phyloP scores from a whole-genome alignment of 2,113 vertebrate genomes.

The Oreochromis tanganicae region DNA sequence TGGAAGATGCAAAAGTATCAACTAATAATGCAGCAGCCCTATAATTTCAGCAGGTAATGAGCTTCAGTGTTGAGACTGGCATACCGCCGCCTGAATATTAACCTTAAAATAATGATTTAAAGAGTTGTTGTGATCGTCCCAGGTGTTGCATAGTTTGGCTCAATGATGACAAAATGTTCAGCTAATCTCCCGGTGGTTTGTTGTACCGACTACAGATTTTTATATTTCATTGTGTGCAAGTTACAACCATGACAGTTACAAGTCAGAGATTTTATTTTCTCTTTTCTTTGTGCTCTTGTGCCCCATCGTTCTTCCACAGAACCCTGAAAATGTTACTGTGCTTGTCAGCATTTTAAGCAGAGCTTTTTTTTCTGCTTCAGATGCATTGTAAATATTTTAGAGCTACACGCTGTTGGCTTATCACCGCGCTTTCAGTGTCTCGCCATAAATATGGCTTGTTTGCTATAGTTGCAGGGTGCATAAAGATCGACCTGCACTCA shows the following conservation, averaged over 20 bases:
- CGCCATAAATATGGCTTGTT: neutral
- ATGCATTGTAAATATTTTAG: neutral
- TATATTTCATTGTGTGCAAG: neutral
- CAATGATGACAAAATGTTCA: neutral
- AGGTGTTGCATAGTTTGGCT: neutral
- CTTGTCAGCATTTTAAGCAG: neutral
- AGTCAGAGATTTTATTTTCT: neutral
- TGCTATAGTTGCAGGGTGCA: fast-evolving
- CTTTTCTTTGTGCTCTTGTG: neutral
- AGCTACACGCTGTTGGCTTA: neutral
- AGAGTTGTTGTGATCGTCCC: neutral
- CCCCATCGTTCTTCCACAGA: neutral
- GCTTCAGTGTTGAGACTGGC: neutral
- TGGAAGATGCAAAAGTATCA: neutral
- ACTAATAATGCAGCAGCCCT: neutral
- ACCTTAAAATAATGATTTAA: neutral
- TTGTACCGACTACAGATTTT: neutral
- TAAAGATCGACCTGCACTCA: neutral
- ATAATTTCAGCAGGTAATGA: neutral
- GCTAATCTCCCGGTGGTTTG: neutral
- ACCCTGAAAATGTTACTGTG: neutral
- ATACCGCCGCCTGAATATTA: neutral
- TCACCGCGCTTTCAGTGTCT: fast-evolving
- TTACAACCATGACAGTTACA: neutral
- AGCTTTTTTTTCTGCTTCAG: neutral